Conservation (phyloP, 1,140 invertebrate species). For the Cotesia vestalis region DNA sequence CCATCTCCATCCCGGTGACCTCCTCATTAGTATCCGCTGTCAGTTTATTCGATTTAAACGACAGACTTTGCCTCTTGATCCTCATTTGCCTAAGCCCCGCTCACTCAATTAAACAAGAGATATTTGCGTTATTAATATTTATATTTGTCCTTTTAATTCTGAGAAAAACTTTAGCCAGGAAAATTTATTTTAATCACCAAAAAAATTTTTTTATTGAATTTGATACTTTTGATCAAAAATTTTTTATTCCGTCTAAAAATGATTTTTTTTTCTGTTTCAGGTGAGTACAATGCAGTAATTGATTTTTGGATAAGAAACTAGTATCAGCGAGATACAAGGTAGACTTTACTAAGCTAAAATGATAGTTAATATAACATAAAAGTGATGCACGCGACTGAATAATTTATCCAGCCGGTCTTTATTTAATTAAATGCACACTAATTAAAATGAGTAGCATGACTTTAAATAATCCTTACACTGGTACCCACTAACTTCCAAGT, state of each 20-base stretch:
- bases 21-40: slow-evolving; percentile 45
- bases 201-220: too few species aligned
- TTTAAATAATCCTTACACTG: too few species aligned
- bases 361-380: slow-evolving; percentile 29
- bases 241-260: neutral
- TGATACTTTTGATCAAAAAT: too few species aligned
- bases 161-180: neutral
- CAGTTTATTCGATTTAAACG: slow-evolving; percentile 49
- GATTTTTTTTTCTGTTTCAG: too few species aligned
- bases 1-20: slow-evolving; percentile 41
- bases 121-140: slow-evolving; percentile 44
- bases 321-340: too few species aligned
- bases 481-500: too few species aligned
- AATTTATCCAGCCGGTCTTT: too few species aligned
- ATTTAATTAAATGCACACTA: too few species aligned
- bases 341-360: neutral
- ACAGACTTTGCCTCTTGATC: slow-evolving; percentile 44
- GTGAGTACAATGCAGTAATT: neutral
- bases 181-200: too few species aligned
- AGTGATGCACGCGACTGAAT: slow-evolving; percentile 3
- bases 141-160: neutral
- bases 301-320: neutral
- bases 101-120: slow-evolving; percentile 9
- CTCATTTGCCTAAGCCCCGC: neutral
- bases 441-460: too few species aligned